A percentile compares a stretch with the other conserved stretches of the same genome.
phyloP scores from a whole-genome alignment of 2,113 vertebrate genomes.

The Leptodactylus fuscus region DNA sequence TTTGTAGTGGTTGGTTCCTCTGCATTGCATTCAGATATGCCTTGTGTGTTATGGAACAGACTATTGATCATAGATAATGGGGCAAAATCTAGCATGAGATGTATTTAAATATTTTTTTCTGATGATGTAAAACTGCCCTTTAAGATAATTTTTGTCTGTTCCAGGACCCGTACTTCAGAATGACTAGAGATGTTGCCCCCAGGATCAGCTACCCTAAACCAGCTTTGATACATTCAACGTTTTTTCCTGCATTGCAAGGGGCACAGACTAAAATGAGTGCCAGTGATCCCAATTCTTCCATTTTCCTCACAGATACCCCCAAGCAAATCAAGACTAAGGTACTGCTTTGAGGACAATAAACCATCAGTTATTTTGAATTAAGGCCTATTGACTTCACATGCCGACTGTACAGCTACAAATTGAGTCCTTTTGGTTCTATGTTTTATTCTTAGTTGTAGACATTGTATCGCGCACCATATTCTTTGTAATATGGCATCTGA shows the following conservation, averaged over 20 bases:
- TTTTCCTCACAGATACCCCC: constrained; percentile 94
- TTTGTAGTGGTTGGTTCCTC: neutral
- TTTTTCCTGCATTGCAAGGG: constrained; percentile 96
- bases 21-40: neutral
- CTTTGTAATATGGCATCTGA: no score
- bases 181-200: constrained; percentile 96
- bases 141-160: neutral
- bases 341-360: constrained; percentile 28
- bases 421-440: no score
- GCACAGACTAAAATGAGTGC: constrained; percentile 98
- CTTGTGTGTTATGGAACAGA: neutral
- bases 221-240: constrained; percentile 92
- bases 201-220: constrained; percentile 90
- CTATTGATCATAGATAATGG: neutral
- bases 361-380: no score
- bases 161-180: constrained; percentile 97
- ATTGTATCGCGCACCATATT: no score
- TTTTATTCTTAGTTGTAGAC: no score
- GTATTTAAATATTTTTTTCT: no score
- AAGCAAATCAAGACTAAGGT: constrained; percentile 99
- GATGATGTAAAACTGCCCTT: no score
- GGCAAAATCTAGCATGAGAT: no score
- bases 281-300: constrained; percentile 93
- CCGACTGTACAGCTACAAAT: no score
- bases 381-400: no score